Conservation (phyloP, 2,888 invertebrate genomes). For the Noctuana brunneofusca region DNA sequence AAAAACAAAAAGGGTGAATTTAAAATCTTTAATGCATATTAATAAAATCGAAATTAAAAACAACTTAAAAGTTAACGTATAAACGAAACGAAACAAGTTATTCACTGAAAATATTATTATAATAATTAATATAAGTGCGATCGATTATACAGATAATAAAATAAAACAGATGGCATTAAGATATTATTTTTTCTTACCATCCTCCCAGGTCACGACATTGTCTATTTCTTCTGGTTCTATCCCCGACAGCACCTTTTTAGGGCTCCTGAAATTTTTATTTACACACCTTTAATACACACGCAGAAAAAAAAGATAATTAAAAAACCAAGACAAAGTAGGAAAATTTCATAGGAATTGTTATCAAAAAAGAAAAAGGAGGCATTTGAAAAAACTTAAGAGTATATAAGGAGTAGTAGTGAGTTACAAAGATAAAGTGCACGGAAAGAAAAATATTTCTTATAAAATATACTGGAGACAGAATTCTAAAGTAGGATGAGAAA, state of each 20-base stretch:
- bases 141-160: conserved; percentile 13
- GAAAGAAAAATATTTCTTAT: too few relatives aligned
- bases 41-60: conserved; percentile 10
- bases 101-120: too few relatives aligned
- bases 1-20: conserved; percentile 14
- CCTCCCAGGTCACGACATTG: conserved; percentile 71
- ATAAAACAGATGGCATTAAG: neutral
- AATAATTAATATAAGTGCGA: conserved; percentile 1
- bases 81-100: neutral
- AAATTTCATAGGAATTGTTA: too few relatives aligned
- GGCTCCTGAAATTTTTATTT: conserved; percentile 55
- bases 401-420: too few relatives aligned
- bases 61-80: conserved; percentile 2
- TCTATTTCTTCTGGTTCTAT: conserved; percentile 55
- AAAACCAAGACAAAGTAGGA: too few relatives aligned
- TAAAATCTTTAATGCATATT: conserved; percentile 31
- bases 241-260: conserved; percentile 66
- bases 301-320: neutral
- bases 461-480: too few relatives aligned
- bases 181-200: conserved; percentile 62
- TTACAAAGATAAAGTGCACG: too few relatives aligned
- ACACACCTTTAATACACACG: neutral
- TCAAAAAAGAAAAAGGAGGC: too few relatives aligned
- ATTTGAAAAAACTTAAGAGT: too few relatives aligned
- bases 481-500: too few relatives aligned